Evolutionary conservation across 1,140 invertebrate species (phyloP).

Genomic region (Semibalanus balanoides): DNA sequence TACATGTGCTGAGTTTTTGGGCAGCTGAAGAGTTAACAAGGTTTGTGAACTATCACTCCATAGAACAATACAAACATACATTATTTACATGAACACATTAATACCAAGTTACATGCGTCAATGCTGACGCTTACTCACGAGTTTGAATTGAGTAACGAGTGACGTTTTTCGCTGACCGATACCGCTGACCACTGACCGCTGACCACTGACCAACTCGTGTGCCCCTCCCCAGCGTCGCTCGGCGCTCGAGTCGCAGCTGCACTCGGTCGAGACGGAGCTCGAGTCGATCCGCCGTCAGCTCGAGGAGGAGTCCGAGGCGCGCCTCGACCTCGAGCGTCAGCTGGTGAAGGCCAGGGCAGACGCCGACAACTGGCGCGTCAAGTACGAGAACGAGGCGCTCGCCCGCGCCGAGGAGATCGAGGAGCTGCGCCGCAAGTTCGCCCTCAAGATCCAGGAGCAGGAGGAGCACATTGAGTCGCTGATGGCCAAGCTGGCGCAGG

Average conservation of each 20-base stretch:
- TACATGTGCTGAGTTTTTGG: too few relatives aligned
- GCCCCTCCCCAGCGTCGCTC: constrained; percentile 50
- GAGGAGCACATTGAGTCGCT: constrained; percentile 89
- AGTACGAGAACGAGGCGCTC: constrained; percentile 78
- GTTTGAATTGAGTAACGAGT: too few relatives aligned
- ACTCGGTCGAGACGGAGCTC: constrained; percentile 79
- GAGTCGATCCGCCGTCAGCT: constrained; percentile 82
- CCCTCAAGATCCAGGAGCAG: constrained; percentile 77
- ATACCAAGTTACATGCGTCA: too few relatives aligned
- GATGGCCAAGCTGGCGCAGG: constrained; percentile 76
- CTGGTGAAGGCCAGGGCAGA: constrained; percentile 82
- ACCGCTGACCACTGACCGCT: too few relatives aligned
- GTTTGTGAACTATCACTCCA: too few relatives aligned
- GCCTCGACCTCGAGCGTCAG: constrained; percentile 86
- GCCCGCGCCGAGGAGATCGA: constrained; percentile 86
- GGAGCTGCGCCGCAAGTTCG: constrained; percentile 80
- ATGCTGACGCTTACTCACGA: too few relatives aligned
- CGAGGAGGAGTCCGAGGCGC: constrained; percentile 89
- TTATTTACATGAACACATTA: too few relatives aligned
- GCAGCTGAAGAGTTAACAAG: too few relatives aligned
- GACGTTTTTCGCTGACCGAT: too few relatives aligned
- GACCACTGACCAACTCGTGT: too few relatives aligned
- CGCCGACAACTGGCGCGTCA: constrained; percentile 69
- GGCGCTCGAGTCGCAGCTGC: constrained; percentile 68
- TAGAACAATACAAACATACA: too few relatives aligned